Evolutionary conservation across 2,888 invertebrate genomes (phyloP).

Genomic region (Caenorhabditis doughertyi): DNA sequence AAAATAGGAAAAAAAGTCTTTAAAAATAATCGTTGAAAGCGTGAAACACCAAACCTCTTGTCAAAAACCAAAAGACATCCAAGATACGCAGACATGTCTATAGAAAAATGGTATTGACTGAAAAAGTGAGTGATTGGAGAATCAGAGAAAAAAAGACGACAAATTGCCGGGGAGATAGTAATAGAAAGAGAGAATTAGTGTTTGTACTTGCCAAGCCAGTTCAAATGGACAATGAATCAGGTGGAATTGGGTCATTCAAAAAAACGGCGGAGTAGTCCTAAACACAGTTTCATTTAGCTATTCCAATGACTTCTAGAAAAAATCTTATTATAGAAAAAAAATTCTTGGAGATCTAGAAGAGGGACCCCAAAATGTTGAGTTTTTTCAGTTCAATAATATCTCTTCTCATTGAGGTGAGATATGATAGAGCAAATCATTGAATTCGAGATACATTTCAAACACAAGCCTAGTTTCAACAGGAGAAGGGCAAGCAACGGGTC

Average conservation of each 20-base stretch:
- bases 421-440: too few species aligned
- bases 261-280: too few species aligned
- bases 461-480: too few species aligned
- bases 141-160: not conserved
- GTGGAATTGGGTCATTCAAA: slow-evolving; percentile 15
- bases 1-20: not conserved
- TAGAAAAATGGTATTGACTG: slow-evolving; percentile 1
- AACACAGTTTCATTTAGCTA: too few species aligned
- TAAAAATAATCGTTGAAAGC: not conserved
- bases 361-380: too few species aligned
- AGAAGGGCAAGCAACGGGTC: too few species aligned
- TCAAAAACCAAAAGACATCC: not conserved
- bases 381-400: too few species aligned
- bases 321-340: too few species aligned
- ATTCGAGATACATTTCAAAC: too few species aligned
- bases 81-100: not conserved
- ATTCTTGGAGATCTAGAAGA: too few species aligned
- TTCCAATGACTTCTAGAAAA: too few species aligned
- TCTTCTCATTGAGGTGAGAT: too few species aligned
- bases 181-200: not conserved
- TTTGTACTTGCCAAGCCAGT: slow-evolving; percentile 3
- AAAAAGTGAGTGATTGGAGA: not conserved
- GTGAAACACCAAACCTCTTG: not conserved
- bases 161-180: not conserved
- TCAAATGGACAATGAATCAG: not conserved